Evolutionary conservation across 2,888 invertebrate genomes (phyloP).

Genomic region (Conistra vaccinii): DNA sequence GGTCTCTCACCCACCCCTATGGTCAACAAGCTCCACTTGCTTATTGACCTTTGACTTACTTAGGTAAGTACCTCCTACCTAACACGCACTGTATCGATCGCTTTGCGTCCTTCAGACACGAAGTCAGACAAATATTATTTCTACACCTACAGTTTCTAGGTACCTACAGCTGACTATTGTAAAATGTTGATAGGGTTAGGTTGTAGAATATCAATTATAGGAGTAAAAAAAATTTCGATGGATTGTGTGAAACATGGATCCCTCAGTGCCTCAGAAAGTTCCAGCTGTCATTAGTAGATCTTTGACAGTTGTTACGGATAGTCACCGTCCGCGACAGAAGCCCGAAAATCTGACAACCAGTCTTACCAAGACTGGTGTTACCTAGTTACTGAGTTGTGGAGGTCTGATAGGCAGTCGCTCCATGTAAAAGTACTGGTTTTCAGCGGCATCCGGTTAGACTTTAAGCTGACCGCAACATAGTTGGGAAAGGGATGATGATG

Average conservation of each 20-base stretch:
- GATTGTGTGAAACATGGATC: neutral
- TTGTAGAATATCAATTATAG: neutral
- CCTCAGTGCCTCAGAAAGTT: too few relatives aligned
- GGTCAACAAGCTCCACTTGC: slow-evolving; percentile 12
- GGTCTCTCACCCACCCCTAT: slow-evolving; percentile 2
- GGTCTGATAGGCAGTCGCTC: too few relatives aligned
- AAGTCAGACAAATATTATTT: slow-evolving; percentile 19
- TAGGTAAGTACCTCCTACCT: neutral
- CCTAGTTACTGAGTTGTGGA: too few relatives aligned
- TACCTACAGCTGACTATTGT: neutral
- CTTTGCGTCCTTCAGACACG: slow-evolving; percentile 48
- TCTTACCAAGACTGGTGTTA: too few relatives aligned
- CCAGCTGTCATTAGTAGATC: too few relatives aligned
- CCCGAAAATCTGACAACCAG: too few relatives aligned
- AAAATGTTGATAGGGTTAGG: too few relatives aligned
- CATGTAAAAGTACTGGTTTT: too few relatives aligned
- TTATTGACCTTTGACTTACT: slow-evolving; percentile 33
- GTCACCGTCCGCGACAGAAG: too few relatives aligned
- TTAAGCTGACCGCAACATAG: too few relatives aligned
- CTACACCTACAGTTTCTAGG: neutral
- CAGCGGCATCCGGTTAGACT: too few relatives aligned
- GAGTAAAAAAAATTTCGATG: neutral
- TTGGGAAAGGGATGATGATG: neutral
- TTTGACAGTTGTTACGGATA: too few relatives aligned
- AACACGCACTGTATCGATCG: slow-evolving; percentile 45